These are phyloP conservation scores for Nasonovia ribisnigri DNA, from an alignment of 2,888 invertebrate genomes.

Conservation along the genomic window DNA sequence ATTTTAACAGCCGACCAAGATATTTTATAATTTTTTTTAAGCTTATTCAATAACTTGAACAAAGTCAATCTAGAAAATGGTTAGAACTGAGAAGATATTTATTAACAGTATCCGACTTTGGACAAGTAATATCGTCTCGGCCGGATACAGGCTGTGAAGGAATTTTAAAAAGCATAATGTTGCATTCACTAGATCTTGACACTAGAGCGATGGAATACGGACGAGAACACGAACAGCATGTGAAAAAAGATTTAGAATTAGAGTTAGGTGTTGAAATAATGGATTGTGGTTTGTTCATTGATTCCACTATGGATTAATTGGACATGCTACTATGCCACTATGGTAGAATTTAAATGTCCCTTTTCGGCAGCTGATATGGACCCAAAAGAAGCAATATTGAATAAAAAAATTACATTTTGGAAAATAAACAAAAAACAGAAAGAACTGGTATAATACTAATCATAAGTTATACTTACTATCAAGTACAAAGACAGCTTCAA, in stretches of 20 bases:
- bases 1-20: no score
- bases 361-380: background rate
- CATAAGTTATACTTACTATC: no score
- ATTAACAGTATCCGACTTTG: background rate
- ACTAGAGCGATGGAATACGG: conserved; percentile 7
- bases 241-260: background rate
- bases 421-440: no score
- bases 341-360: background rate
- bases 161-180: background rate
- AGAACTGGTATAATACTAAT: no score
- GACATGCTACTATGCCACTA: background rate
- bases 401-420: background rate
- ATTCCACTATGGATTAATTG: background rate
- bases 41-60: background rate
- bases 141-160: background rate
- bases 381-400: background rate
- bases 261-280: background rate
- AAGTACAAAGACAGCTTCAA: no score
- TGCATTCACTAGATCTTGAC: background rate
- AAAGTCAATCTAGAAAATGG: background rate
- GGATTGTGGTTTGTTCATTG: conserved; percentile 14
- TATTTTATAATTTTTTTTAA: no score
- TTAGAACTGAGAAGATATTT: background rate
- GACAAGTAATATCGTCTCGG: background rate
- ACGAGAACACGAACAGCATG: background rate